Evolutionary conservation across 1,140 invertebrate genomes (phyloP).

Genomic region (Coenobita brevimanus): DNA sequence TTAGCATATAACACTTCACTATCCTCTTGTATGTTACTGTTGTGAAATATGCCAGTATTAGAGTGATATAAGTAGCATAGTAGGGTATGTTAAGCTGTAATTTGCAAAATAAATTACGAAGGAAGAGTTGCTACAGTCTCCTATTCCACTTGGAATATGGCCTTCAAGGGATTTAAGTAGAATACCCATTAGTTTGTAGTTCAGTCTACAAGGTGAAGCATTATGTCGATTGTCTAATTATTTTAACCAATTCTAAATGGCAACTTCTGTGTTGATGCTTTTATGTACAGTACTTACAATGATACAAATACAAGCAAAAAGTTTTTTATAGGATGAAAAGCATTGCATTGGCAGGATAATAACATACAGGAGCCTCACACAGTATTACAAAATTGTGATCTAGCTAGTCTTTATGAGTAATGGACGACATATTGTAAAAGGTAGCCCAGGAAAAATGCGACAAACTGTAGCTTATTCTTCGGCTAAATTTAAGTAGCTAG

Average conservation of each 20-base stretch:
- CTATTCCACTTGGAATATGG: too few species aligned
- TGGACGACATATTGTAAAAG: constrained; percentile 66
- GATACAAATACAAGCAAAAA: constrained; percentile 67
- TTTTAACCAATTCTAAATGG: not conserved
- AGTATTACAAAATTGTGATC: constrained; percentile 64
- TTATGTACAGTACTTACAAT: constrained; percentile 67
- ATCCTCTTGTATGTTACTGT: constrained; percentile 54
- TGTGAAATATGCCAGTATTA: constrained; percentile 49
- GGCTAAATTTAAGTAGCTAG: too few species aligned
- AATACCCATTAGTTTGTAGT: not conserved
- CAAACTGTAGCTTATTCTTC: too few species aligned
- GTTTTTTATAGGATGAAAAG: constrained; percentile 57
- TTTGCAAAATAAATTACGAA: too few species aligned
- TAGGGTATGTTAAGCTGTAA: too few species aligned
- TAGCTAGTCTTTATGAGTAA: constrained; percentile 62
- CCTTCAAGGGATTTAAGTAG: constrained; percentile 2
- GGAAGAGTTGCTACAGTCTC: constrained; percentile 40
- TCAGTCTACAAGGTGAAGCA: not conserved
- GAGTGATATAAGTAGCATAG: too few species aligned
- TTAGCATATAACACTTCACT: constrained; percentile 13
- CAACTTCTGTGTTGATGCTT: constrained; percentile 36
- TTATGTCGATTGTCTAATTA: not conserved
- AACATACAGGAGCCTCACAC: constrained; percentile 63
- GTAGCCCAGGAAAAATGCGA: too few species aligned
- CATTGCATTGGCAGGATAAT: constrained; percentile 63